These are phyloP conservation scores for Tretioscincus oriximinensis DNA, from an alignment of 2,113 vertebrate genomes.

Conservation along the genomic window DNA sequence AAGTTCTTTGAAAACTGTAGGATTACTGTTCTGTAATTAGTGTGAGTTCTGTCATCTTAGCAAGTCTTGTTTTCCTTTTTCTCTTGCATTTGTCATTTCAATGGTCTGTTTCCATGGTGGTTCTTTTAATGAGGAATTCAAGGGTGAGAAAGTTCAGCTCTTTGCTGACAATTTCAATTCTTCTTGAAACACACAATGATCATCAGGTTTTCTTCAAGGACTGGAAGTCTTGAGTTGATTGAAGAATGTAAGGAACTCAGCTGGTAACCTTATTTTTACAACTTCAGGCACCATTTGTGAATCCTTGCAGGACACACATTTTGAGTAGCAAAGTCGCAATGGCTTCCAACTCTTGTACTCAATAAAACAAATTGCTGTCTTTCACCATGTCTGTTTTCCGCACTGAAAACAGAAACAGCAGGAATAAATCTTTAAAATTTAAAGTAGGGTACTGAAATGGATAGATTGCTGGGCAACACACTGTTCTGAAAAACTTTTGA, in stretches of 20 bases:
- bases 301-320: constrained; percentile 55
- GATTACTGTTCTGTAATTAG: constrained; percentile 42
- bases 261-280: constrained; percentile 57
- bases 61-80: constrained; percentile 31
- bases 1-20: constrained; percentile 22
- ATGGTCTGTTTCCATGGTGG: constrained; percentile 36
- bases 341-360: constrained; percentile 51
- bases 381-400: constrained; percentile 58
- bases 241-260: constrained; percentile 46
- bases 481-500: constrained; percentile 35
- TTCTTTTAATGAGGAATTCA: constrained; percentile 58
- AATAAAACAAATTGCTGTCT: constrained; percentile 59
- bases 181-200: constrained; percentile 50
- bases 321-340: constrained; percentile 50
- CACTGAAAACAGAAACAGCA: constrained; percentile 54
- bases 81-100: constrained; percentile 45
- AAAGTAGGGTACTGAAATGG: constrained; percentile 49
- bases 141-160: constrained; percentile 60
- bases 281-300: constrained; percentile 55
- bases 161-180: constrained; percentile 61
- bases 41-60: constrained; percentile 32
- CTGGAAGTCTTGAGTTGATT: constrained; percentile 53
- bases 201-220: constrained; percentile 54
- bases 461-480: constrained; percentile 28
- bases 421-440: constrained; percentile 51